These are phyloP conservation scores for Periphyllus acericola DNA, from an alignment of 2,888 invertebrate species.

Conservation along the genomic window DNA sequence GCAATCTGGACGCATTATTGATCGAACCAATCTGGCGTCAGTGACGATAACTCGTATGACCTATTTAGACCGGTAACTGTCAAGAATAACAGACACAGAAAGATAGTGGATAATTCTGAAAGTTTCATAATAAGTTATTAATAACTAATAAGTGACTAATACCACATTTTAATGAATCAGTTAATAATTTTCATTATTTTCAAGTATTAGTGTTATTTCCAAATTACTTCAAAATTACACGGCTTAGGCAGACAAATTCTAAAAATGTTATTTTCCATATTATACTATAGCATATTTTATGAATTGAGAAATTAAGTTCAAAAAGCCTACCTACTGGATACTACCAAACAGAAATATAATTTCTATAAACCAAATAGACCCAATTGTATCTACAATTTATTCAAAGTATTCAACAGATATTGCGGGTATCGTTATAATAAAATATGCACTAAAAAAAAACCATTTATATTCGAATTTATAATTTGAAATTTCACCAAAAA, in stretches of 20 bases:
- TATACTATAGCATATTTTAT: no score
- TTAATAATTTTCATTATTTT: no score
- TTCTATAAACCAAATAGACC: neutral
- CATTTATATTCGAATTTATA: no score
- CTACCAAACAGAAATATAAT: neutral
- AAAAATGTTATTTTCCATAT: neutral
- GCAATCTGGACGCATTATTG: constrained; percentile 52
- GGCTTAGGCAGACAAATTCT: neutral
- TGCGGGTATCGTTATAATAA: no score
- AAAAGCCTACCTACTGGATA: no score
- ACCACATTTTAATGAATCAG: neutral
- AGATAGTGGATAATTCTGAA: neutral
- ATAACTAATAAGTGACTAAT: neutral
- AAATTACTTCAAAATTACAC: neutral
- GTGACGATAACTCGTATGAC: constrained; percentile 43
- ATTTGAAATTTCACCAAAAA: no score
- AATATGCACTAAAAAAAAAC: no score
- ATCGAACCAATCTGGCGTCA: constrained; percentile 51
- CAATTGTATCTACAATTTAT: neutral
- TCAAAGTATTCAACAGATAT: no score
- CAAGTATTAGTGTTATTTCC: neutral
- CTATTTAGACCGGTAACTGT: constrained; percentile 38
- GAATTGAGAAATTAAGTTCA: no score
- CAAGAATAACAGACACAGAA: neutral
- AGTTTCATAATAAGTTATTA: neutral